Evolutionary conservation across 2,113 vertebrate species (phyloP), one percentile per base, ranked within the genome.

Genomic region (Oplegnathus fasciatus): DNA sequence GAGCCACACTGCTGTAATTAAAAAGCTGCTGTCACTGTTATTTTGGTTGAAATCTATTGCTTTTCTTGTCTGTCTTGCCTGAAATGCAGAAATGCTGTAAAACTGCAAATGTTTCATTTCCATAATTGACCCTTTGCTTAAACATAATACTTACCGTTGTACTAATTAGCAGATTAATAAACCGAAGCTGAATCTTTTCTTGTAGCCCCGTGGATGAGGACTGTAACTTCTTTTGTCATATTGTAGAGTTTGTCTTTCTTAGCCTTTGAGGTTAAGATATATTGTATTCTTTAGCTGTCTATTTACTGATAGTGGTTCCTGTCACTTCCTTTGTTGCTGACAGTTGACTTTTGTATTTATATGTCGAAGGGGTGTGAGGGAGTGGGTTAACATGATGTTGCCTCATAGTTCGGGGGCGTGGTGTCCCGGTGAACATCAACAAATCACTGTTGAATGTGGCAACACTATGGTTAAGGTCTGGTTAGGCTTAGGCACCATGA

Each of bases 1-100:
- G 1, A 57, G 26, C 22, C 70, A 62, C 20, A 4, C 22, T 77
- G 22, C 9, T 68, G 10, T 30, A 32, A 77, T 68, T 67, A 42
- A 83, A 82, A 71, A 75, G 52, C 50, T 61, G 37, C 9, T n/a
- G 11, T 75, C 40, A 44, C 5, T 34, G 17, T 65, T 58, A 50
- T 61, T 73, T 50, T 10, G 54, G 57, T 64, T 34, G 54, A 40
- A 57, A 9, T 37, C 2, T 40, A 18, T 24, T 26, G n/a, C 52
- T 75, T 72, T 37, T 28, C 42, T 81, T 68, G 42, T 73, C 8
- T 32, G 26, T 30, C 44, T 22, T 11, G 65, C 17, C 10, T 30
- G 18, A 26, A 57, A 32, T 50, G 14, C 26, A 48, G 37, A 6
- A 48, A 55, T 68, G 20, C n/a, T 42, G 54, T 62, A n/a, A 72